Conservation (phyloP, 92 coral and sea anemone species). For the Desmophyllum pertusum region DNA sequence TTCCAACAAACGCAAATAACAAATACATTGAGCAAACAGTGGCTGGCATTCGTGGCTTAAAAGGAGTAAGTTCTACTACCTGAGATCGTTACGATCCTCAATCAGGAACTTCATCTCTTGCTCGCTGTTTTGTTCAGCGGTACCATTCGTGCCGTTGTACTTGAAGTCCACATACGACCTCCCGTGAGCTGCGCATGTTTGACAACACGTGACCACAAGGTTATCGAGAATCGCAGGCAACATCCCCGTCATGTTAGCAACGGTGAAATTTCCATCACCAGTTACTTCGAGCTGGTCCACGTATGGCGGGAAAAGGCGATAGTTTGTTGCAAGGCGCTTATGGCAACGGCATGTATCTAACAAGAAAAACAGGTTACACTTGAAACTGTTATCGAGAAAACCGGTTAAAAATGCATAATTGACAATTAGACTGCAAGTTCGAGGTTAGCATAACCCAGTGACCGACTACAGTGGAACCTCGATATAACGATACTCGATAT, state of each 20-base stretch:
- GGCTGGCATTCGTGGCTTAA: too few species aligned
- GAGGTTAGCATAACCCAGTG: too few species aligned
- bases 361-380: not conserved
- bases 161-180: conserved; percentile 73
- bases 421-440: too few species aligned
- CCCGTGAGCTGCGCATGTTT: conserved; percentile 77
- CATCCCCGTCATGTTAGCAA: conserved; percentile 76
- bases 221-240: conserved; percentile 72
- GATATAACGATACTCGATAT: too few species aligned
- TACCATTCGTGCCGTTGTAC: conserved; percentile 63
- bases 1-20: too few species aligned
- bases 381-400: too few species aligned
- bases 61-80: too few species aligned
- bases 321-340: conserved; percentile 71
- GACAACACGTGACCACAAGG: conserved; percentile 74
- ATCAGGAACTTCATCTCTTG: conserved; percentile 58
- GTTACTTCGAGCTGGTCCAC: conserved; percentile 28
- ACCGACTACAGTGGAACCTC: too few species aligned
- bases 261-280: conserved; percentile 8
- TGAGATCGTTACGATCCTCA: conserved; percentile 45
- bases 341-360: conserved; percentile 86
- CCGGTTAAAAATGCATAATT: too few species aligned
- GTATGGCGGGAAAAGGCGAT: conserved; percentile 82
- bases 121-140: conserved; percentile 61
- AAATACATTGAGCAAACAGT: too few species aligned